These are phyloP conservation scores for Shargacucullia verbasci DNA, from an alignment of 2,888 invertebrate genomes.

Conservation along the genomic window DNA sequence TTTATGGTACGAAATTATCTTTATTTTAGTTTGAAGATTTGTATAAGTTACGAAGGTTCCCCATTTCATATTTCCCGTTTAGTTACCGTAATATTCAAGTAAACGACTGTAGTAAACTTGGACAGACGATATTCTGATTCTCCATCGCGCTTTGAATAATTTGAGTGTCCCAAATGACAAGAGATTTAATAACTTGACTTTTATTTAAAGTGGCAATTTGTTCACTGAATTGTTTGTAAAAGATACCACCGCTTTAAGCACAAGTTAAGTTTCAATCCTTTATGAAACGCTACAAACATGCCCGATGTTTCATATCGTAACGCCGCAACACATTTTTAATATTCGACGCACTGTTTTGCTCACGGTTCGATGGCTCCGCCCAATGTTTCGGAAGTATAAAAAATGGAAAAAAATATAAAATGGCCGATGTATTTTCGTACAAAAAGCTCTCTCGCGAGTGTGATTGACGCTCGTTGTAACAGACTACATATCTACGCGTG, in stretches of 20 bases:
- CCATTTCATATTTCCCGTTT: not conserved
- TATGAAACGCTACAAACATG: conserved; percentile 9
- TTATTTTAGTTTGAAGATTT: conserved; percentile 37
- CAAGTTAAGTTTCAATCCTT: conserved; percentile 1
- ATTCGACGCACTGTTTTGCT: conserved; percentile 71
- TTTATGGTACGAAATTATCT: conserved; percentile 34
- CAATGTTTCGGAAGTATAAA: conserved; percentile 63
- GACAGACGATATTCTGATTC: too few species aligned
- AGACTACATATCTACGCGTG: conserved; percentile 51
- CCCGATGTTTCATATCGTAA: conserved; percentile 45
- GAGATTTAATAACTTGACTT: too few species aligned
- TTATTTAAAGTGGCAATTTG: too few species aligned
- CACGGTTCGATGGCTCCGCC: conserved; percentile 66
- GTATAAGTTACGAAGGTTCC: not conserved
- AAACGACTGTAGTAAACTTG: too few species aligned
- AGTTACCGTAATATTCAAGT: not conserved
- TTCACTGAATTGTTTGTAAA: not conserved
- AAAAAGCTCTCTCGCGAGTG: conserved; percentile 63
- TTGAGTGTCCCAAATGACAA: too few species aligned
- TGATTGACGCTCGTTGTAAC: conserved; percentile 64
- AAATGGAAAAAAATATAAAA: conserved; percentile 64
- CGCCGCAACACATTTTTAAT: conserved; percentile 73
- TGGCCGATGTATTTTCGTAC: conserved; percentile 64
- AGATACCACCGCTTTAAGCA: not conserved
- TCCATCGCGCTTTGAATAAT: too few species aligned